A percentile compares a stretch with the other conserved stretches of the same genome.
Evolutionary conservation across 1,140 invertebrate species (phyloP).

Genomic region (Leptinotarsa lineolata): DNA sequence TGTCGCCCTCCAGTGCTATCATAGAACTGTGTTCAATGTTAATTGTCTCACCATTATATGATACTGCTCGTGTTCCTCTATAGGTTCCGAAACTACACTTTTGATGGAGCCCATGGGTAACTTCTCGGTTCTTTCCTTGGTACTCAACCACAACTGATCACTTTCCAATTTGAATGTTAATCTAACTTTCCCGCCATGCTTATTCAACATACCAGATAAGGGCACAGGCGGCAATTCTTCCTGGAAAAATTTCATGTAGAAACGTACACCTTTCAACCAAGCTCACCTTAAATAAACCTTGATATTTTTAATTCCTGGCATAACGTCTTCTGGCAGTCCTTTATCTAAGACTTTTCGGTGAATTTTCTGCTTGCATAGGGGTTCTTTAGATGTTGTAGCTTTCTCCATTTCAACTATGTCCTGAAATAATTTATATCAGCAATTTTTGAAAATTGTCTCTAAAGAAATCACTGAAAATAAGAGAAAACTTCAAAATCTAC

Average conservation of each 20-base stretch:
- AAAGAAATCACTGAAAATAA: too few relatives aligned
- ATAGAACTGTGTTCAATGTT: too few relatives aligned
- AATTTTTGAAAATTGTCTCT: background rate
- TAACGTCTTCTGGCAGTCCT: conserved; percentile 87
- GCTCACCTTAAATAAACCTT: conserved; percentile 61
- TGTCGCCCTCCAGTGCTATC: too few relatives aligned
- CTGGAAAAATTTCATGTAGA: conserved; percentile 56
- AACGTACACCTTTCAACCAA: background rate
- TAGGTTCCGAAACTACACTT: conserved; percentile 80
- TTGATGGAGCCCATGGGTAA: conserved; percentile 90
- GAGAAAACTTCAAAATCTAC: too few relatives aligned
- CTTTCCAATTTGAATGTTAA: conserved; percentile 91
- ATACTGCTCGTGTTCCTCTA: conserved; percentile 90
- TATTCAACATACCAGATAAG: conserved; percentile 89
- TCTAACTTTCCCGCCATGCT: conserved; percentile 88
- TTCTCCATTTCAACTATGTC: conserved; percentile 61
- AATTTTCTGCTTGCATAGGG: conserved; percentile 81
- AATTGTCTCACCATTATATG: conserved; percentile 79
- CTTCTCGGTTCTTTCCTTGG: conserved; percentile 93
- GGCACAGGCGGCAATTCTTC: conserved; percentile 82
- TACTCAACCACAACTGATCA: conserved; percentile 92
- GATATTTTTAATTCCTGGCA: conserved; percentile 82
- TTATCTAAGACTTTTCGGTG: conserved; percentile 90
- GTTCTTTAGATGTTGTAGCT: conserved; percentile 71
- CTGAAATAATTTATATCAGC: conserved; percentile 40